Conservation (phyloP, 2,888 invertebrate species). For the Lamellibrachia columna region DNA sequence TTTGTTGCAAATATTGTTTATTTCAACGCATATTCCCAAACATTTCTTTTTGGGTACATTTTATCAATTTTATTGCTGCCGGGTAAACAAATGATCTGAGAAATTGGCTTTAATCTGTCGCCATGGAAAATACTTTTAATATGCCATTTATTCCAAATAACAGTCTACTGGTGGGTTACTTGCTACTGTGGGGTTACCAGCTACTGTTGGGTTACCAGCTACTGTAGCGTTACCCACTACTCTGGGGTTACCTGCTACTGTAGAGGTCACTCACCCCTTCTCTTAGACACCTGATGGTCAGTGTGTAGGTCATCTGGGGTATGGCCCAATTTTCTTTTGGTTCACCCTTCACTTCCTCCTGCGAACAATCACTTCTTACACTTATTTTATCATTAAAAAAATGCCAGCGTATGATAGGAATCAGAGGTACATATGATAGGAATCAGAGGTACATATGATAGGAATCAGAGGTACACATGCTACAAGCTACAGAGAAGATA, state of each 20-base stretch:
- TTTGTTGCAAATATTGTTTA: too few species aligned
- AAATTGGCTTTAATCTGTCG: too few species aligned
- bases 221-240: background rate
- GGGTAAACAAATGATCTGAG: too few species aligned
- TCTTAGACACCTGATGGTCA: conserved; percentile 59
- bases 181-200: background rate
- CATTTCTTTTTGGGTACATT: too few species aligned
- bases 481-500: too few species aligned
- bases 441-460: too few species aligned
- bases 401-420: too few species aligned
- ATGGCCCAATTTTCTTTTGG: conserved; percentile 57
- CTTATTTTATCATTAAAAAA: background rate
- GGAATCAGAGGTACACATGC: too few species aligned
- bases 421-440: too few species aligned
- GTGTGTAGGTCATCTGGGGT: conserved; percentile 62
- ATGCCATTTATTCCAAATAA: background rate
- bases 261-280: conserved; percentile 52
- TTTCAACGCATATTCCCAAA: too few species aligned
- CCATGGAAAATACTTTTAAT: too few species aligned
- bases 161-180: background rate
- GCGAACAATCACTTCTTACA: conserved; percentile 34
- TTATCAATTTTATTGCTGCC: too few species aligned
- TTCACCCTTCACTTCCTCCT: conserved; percentile 55
- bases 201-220: background rate
- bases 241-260: background rate